Evolutionary conservation across 2,113 vertebrate genomes (phyloP), one percentile per base, ranked within the genome.

Genomic region (Isichthys henryi): DNA sequence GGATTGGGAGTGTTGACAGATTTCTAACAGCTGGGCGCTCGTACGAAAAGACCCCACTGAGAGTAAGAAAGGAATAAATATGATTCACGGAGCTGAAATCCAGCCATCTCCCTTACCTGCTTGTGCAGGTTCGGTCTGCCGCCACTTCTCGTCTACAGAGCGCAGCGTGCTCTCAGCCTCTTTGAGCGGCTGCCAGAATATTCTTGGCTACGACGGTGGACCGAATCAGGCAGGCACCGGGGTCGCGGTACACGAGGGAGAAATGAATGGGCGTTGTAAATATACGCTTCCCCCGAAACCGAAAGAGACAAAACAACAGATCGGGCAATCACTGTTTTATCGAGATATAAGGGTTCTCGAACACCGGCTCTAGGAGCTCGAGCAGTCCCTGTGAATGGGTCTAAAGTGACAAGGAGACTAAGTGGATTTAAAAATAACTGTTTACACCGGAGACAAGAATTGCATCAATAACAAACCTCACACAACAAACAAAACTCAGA

Each of bases 141-240:
- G 80, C 43, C 77, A 46, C 35, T 45, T 84, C 23, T 35, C 88
- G 23, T 56, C 48, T 84, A 45, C 35, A 46, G 77, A 46, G 77
- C 77, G 10, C 88, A 83, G 77, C 80, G 46, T 35, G 77, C 80
- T 46, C 77, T 62, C 50, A 50, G 77, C 50, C 31, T 52, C 77
- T 85, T 88, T 82, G 53, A 89, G 87, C 82, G n/a, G 35, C 43
- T 88, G 89, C 89, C 90, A 91, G 50, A 58, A 88, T 86, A 87
- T 91, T 91, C 48, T 89, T 90, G 89, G 89, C 90, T 53, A 80
- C 62, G 53, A 77, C 88, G 52, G 70, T 45, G 62, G 83, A 90
- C 53, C 83, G 87, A 88, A 86, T 90, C 87, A 90, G 87, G 86
- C 50, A 88, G 50, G 88, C 66, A 90, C 52, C 27, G 43, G 56